Evolutionary conservation across 2,888 invertebrate species (phyloP).

Genomic region (Alitta virens): DNA sequence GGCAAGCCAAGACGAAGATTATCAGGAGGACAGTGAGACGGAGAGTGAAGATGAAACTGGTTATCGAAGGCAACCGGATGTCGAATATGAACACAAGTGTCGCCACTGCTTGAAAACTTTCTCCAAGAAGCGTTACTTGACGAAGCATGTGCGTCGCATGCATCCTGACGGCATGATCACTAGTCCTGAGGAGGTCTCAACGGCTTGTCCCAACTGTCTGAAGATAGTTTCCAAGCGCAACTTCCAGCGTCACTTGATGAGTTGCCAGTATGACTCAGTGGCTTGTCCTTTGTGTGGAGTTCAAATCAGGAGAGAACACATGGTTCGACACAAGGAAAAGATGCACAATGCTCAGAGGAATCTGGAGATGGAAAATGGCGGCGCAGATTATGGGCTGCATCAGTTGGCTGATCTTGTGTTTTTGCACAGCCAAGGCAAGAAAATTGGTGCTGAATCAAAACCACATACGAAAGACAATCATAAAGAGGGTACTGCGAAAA

Average conservation of each 20-base stretch:
- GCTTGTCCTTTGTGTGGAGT: constrained; percentile 26
- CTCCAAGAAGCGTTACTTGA: constrained; percentile 23
- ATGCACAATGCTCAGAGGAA: constrained; percentile 20
- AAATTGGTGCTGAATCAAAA: too few species aligned
- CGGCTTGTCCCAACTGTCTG: constrained; percentile 20
- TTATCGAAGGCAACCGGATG: not conserved
- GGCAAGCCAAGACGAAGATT: not conserved
- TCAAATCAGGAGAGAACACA: constrained; percentile 19
- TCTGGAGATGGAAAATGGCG: not conserved
- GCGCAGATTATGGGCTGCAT: too few species aligned
- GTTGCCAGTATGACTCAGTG: constrained; percentile 17
- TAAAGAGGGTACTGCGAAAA: too few species aligned
- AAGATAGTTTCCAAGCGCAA: constrained; percentile 5
- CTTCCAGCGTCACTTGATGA: constrained; percentile 13
- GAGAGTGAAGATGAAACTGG: constrained; percentile 2
- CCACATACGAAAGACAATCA: too few species aligned
- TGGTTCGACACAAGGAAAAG: constrained; percentile 22
- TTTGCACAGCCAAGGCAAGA: too few species aligned
- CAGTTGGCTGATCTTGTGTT: too few species aligned
- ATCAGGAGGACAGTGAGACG: not conserved
- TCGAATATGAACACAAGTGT: constrained; percentile 15
- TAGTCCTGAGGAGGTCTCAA: constrained; percentile 1
- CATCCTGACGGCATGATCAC: constrained; percentile 15
- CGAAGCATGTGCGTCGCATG: constrained; percentile 24
- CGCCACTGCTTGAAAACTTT: constrained; percentile 19